Conservation (phyloP, 2,888 invertebrate species). For the Eucriotettix oculatus region DNA sequence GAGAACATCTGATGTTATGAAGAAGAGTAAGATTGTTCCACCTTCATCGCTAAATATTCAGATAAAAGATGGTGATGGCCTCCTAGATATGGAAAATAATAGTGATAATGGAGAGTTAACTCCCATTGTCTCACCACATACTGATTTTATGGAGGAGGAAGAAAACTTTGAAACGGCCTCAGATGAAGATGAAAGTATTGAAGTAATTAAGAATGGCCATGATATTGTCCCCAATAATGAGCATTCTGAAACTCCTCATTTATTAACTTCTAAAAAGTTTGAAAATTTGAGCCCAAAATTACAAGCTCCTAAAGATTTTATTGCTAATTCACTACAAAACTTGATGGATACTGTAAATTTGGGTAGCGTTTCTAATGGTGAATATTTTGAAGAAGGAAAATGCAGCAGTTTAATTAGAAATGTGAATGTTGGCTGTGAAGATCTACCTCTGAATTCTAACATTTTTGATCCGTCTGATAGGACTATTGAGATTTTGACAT, state of each 20-base stretch:
- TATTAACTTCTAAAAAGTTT: neutral
- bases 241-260: neutral
- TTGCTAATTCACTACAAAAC: neutral
- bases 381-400: neutral
- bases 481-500: neutral
- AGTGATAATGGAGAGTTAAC: slow-evolving; percentile 8
- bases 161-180: slow-evolving; percentile 9
- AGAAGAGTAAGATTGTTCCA: neutral
- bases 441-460: neutral
- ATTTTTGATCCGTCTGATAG: neutral
- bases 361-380: neutral
- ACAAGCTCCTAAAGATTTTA: neutral
- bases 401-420: neutral
- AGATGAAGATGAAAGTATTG: slow-evolving; percentile 6
- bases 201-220: neutral
- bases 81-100: neutral
- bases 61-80: neutral
- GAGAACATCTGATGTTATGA: neutral
- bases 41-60: neutral
- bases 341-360: neutral
- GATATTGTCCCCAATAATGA: neutral
- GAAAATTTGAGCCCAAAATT: neutral
- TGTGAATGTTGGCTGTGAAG: neutral
- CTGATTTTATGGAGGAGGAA: slow-evolving; percentile 7
- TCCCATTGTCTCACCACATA: slow-evolving; percentile 4